These are phyloP conservation scores for Allobates femoralis DNA, from an alignment of 2,797 vertebrate species.

Conservation along the genomic window DNA sequence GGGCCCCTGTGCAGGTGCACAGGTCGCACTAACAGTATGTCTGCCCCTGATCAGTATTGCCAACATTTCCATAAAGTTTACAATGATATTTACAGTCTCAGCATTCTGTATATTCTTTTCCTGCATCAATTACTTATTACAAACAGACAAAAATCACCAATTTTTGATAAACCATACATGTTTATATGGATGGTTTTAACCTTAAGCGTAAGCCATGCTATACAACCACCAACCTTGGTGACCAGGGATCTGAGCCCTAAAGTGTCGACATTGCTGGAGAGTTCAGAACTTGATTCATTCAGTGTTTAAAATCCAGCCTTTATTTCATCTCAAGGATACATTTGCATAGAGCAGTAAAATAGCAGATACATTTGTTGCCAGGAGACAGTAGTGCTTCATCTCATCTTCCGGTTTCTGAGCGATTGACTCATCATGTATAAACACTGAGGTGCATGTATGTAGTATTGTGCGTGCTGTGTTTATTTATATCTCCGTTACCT, in stretches of 20 bases:
- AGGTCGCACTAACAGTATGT: too few relatives aligned
- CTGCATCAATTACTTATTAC: background rate
- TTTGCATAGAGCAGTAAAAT: slow-evolving; percentile 56
- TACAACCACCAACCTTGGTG: background rate
- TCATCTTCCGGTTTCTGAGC: slow-evolving; percentile 50
- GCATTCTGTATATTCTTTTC: too few relatives aligned
- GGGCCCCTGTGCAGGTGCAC: too few relatives aligned
- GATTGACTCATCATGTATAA: slow-evolving; percentile 59
- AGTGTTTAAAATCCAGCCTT: slow-evolving; percentile 30
- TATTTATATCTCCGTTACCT: slow-evolving; percentile 36
- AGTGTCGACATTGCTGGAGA: background rate
- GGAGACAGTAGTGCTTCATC: slow-evolving; percentile 53
- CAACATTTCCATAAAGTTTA: too few relatives aligned
- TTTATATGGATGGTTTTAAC: background rate
- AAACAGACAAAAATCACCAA: background rate
- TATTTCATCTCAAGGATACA: slow-evolving; percentile 51
- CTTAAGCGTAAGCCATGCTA: too few relatives aligned
- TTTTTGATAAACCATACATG: background rate
- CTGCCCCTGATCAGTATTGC: too few relatives aligned
- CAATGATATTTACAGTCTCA: too few relatives aligned
- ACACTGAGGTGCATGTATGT: slow-evolving; percentile 47
- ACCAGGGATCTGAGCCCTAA: background rate
- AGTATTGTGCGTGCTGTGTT: slow-evolving; percentile 32
- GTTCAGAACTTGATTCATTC: background rate
- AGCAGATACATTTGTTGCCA: slow-evolving; percentile 60